Base-by-base conservation (phyloP, 1,140 invertebrate genomes). In the Drosophila nigrodunni region DNA sequence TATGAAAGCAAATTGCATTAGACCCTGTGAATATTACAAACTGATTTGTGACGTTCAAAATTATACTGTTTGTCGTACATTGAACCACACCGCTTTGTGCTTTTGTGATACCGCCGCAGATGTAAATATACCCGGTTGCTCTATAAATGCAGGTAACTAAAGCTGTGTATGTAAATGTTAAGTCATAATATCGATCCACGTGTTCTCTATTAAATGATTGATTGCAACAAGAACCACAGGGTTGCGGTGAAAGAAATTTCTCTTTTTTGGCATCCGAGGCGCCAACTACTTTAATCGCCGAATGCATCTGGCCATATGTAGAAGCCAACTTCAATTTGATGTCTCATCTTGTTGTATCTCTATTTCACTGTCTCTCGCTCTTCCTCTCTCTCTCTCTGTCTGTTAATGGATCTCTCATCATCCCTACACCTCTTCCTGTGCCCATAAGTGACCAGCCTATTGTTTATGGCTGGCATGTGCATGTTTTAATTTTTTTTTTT, bases 121-220 rank as follows among this genome's bases (percentile, higher is more conserved):
- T 90, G 77, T 87, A 81, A 87, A 86, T 81, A 91, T 74, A 77
- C 66, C 83, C 57, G 78, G 92, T 93, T 94, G 94, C 94, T 93
- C 92, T 91, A 85, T 93, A 88, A 91, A 93, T 92, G 93, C 94
- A 94, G 94, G 94, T 94, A 94, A 94, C 90, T 91, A 86, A 77
- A 77, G 78, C 54, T 78, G 88, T 89, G 83, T 79, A 76, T 55
- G 79, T 82, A 82, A 71, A 54, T 62, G 54, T 69, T 87, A 88
- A 74, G 71, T 74, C 60, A 77, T 83, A 55, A 61, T 78, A 73
- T 75, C 37, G 64, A 78, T 66, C 74, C 85, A 77, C 62, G 50
- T 74, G 64, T 68, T 74, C 41, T 68, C 52, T 67, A 35, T 72
- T 65, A 77, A 70, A 25, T 82, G 80, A 88, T 89, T 88, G 86